These are phyloP conservation scores for Leptestheria dahalacensis DNA, from an alignment of 1,140 invertebrate species.

Conservation along the genomic window DNA sequence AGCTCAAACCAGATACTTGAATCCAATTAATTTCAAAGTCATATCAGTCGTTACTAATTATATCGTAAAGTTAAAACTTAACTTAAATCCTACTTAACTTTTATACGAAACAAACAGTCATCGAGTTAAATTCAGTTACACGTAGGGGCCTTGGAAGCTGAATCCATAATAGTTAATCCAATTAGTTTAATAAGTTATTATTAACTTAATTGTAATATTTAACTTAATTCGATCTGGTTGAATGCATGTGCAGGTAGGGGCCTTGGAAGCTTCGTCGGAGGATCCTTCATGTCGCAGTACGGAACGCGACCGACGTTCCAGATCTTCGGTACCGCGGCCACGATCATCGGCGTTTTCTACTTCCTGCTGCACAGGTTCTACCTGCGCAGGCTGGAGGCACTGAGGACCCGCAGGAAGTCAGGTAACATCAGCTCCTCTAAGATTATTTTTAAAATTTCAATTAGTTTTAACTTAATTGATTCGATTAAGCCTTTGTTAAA, in stretches of 20 bases:
- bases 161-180: too few species aligned
- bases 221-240: too few species aligned
- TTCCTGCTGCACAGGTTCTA: conserved; percentile 51
- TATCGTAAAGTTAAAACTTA: too few species aligned
- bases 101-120: too few species aligned
- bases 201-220: too few species aligned
- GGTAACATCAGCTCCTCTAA: neutral
- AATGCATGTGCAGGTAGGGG: conserved; percentile 55
- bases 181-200: too few species aligned
- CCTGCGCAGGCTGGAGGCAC: conserved; percentile 35
- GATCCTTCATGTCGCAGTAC: conserved; percentile 50
- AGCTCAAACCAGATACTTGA: too few species aligned
- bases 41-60: too few species aligned
- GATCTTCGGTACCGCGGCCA: conserved; percentile 53
- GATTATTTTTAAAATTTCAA: neutral
- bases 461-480: neutral
- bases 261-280: conserved; percentile 61
- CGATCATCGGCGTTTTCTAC: conserved; percentile 48
- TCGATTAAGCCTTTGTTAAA: neutral
- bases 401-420: conserved; percentile 6
- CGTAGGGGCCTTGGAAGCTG: too few species aligned
- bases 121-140: too few species aligned
- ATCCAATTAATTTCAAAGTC: too few species aligned
- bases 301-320: conserved; percentile 56
- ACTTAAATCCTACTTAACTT: too few species aligned